A percentile compares a stretch with the other conserved stretches of the same genome.
Conservation (phyloP, 2,797 vertebrate species). For the Enteromius fasciolatus region DNA sequence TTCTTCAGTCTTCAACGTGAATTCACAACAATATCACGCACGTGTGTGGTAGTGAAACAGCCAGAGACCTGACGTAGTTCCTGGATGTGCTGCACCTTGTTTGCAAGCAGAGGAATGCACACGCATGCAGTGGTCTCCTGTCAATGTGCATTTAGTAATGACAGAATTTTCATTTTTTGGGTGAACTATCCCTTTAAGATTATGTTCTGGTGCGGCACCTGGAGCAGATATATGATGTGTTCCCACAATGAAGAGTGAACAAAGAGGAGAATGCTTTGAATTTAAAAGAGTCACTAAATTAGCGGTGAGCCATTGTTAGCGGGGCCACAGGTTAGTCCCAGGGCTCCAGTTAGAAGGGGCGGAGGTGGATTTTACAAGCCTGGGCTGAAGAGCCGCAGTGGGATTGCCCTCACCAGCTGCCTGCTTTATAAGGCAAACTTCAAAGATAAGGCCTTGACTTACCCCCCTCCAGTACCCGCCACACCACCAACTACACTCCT, state of each 20-base stretch:
- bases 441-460: constrained; percentile 67
- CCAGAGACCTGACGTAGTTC: background rate
- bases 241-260: constrained; percentile 65
- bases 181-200: constrained; percentile 2
- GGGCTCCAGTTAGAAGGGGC: constrained; percentile 48
- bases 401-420: constrained; percentile 80
- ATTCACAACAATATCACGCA: background rate
- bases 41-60: background rate
- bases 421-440: constrained; percentile 80
- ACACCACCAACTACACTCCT: constrained; percentile 42
- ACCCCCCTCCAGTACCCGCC: constrained; percentile 37
- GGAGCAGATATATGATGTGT: constrained; percentile 45
- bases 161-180: background rate
- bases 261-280: constrained; percentile 77
- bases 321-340: constrained; percentile 52
- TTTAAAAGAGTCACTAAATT: constrained; percentile 67
- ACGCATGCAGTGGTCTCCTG: background rate
- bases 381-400: constrained; percentile 69
- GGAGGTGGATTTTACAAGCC: constrained; percentile 74
- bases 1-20: background rate
- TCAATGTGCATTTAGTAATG: background rate
- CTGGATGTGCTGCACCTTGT: background rate
- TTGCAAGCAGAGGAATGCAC: background rate
- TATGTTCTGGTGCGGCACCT: constrained; percentile 29
- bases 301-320: constrained; percentile 56